Evolutionary conservation across 2,113 vertebrate genomes (phyloP).

Genomic region (Strix uralensis): DNA sequence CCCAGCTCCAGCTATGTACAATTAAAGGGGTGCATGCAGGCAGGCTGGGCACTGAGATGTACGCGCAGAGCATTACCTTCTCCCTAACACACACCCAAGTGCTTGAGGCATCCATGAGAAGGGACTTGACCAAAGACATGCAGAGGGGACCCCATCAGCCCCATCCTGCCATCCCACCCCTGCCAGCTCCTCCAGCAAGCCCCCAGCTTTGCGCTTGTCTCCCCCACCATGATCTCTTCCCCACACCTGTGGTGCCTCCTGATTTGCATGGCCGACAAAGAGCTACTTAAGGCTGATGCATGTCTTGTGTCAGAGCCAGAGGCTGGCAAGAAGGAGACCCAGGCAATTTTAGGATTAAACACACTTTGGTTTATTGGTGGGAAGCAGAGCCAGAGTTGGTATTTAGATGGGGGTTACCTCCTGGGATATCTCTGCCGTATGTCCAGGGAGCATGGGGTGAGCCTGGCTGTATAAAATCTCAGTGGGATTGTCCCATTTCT

Average conservation of each 20-base stretch:
- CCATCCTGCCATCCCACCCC: not conserved
- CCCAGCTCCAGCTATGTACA: not conserved
- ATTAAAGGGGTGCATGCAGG: not conserved
- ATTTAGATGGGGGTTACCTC: not conserved
- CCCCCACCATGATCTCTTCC: not conserved
- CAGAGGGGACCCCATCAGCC: not conserved
- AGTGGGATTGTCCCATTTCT: not conserved
- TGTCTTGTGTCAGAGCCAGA: not conserved
- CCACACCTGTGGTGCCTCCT: not conserved
- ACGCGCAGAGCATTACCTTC: not conserved
- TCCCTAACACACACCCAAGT: not conserved
- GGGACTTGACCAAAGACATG: not conserved
- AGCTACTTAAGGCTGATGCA: not conserved
- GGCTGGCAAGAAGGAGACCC: not conserved
- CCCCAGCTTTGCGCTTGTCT: not conserved
- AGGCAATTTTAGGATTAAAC: slow-evolving; percentile 3
- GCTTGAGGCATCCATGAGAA: not conserved
- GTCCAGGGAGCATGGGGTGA: not conserved
- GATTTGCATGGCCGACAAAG: fast-evolving
- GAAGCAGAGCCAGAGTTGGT: not conserved
- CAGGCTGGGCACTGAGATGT: not conserved
- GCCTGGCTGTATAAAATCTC: not conserved
- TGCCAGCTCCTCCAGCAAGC: not conserved
- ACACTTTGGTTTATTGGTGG: not conserved
- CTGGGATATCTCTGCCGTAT: fast-evolving